Base-by-base conservation (phyloP, 2,113 vertebrate species). In the Sorex araneus region DNA sequence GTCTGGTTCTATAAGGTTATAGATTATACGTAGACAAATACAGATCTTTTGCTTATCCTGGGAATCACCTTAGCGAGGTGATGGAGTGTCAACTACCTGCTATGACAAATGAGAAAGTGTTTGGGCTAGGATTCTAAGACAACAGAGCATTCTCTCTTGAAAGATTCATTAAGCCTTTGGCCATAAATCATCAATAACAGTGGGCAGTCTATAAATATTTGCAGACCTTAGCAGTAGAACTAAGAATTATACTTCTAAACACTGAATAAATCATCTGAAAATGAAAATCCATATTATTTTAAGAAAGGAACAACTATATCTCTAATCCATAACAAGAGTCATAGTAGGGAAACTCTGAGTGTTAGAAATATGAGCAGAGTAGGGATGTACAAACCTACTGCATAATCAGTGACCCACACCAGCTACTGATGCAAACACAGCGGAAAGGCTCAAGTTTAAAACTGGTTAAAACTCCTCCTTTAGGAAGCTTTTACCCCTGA, bases 241-340 rank as follows among this genome's bases (percentile, higher is more conserved):
- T 70, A 84, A 91, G 71, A 91, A 67, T 43, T 90, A 43, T 3
- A 71, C 30, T 81, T 85, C 40, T 94, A 47, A 76, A 75, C 45
- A 84, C 34, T 90, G 43, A 85, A 85, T 69, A 88, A 87, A 63
- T 66, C 79, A 88, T 43, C 27, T 90, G 92, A 91, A 93, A 85
- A n/a, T 70, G 36, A 71, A 93, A 93, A 88, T 36, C 10, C 69
- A 83, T 47, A 43, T 82, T 60, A 54, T 77, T 66, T 78, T 91
- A 88, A 88, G 23, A 78, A 87, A 87, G 63, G 75, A 93, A 84
- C 30, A 85, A 88, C 32, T 27, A 74, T 40, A 81, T 91, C 32
- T 67, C 18, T 95, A 84, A 94, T 54, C 23, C 34, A 82, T 43
- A 89, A 43, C 57, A 75, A 74, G 21, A 63, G 25, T 77, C 73